A percentile compares a stretch with the other conserved stretches of the same genome.
These are phyloP conservation scores for Nemotelus nigrinus DNA, from an alignment of 2,888 invertebrate genomes.

Conservation along the genomic window DNA sequence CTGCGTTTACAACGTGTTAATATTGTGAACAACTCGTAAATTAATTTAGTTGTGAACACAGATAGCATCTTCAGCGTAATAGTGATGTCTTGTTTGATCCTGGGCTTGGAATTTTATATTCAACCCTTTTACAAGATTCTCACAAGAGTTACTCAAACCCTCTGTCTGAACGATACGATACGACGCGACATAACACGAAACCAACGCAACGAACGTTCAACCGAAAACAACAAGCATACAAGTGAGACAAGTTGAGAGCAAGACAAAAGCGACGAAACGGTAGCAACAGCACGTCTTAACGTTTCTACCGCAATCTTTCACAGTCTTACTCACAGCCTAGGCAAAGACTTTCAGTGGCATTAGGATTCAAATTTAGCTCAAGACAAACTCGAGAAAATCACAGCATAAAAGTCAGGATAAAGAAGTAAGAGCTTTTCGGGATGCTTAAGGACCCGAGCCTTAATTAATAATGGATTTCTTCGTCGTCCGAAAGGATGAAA, in stretches of 20 bases:
- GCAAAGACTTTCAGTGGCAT: neutral
- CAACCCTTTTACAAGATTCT: slow-evolving; percentile 1
- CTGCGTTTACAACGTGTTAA: slow-evolving; percentile 10
- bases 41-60: slow-evolving; percentile 31
- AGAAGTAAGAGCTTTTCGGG: slow-evolving; percentile 27
- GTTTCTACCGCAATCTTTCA: neutral
- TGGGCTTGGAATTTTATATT: slow-evolving; percentile 9
- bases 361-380: neutral
- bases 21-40: slow-evolving; percentile 4
- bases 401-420: slow-evolving; percentile 19
- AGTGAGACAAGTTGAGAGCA: neutral
- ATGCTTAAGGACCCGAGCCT: neutral
- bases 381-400: slow-evolving; percentile 21
- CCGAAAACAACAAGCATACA: neutral
- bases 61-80: slow-evolving; percentile 28
- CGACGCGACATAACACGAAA: too few relatives aligned
- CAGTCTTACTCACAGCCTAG: neutral
- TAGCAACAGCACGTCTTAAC: neutral
- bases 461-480: slow-evolving; percentile 35
- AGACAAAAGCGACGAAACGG: neutral
- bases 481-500: slow-evolving; percentile 13
- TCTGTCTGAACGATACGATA: too few relatives aligned
- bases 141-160: neutral
- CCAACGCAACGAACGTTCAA: neutral
- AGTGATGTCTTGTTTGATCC: slow-evolving; percentile 17